phyloP scores from a whole-genome alignment of 2,113 vertebrate genomes.

The Nycticorax nycticorax region DNA sequence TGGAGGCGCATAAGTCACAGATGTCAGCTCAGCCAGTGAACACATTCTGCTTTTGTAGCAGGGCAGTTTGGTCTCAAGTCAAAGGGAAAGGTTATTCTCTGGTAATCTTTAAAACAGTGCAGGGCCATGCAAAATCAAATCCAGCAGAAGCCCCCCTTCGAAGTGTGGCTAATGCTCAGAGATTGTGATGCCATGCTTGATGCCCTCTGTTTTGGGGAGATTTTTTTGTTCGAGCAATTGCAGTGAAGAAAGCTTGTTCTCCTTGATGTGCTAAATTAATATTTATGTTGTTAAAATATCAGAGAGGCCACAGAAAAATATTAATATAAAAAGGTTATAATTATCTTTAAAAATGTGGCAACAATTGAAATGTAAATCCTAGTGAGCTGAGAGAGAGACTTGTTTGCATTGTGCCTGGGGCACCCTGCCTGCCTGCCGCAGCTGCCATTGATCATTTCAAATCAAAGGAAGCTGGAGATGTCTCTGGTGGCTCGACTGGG shows the following conservation, averaged over 20 bases:
- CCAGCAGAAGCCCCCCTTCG: background rate
- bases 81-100: constrained; percentile 15
- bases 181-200: background rate
- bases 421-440: constrained; percentile 62
- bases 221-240: background rate
- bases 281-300: constrained; percentile 79
- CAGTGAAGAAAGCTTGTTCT: constrained; percentile 34
- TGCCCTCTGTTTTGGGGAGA: background rate
- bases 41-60: background rate
- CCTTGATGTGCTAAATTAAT: constrained; percentile 75
- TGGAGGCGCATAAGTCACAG: background rate
- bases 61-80: background rate
- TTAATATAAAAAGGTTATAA: constrained; percentile 79
- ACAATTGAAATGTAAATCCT: constrained; percentile 81
- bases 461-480: constrained; percentile 73
- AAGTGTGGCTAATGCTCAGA: background rate
- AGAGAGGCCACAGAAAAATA: constrained; percentile 71
- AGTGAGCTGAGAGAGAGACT: constrained; percentile 48
- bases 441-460: constrained; percentile 77
- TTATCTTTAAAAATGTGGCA: constrained; percentile 75
- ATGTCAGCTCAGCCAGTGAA: background rate
- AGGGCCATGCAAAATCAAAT: background rate
- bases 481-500: constrained; percentile 61
- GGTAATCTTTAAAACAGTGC: background rate
- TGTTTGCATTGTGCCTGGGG: constrained; percentile 69